Evolutionary conservation across 1,140 invertebrate genomes (phyloP), one percentile per base, ranked within the genome.

Genomic region (Drosophila lacertosa): DNA sequence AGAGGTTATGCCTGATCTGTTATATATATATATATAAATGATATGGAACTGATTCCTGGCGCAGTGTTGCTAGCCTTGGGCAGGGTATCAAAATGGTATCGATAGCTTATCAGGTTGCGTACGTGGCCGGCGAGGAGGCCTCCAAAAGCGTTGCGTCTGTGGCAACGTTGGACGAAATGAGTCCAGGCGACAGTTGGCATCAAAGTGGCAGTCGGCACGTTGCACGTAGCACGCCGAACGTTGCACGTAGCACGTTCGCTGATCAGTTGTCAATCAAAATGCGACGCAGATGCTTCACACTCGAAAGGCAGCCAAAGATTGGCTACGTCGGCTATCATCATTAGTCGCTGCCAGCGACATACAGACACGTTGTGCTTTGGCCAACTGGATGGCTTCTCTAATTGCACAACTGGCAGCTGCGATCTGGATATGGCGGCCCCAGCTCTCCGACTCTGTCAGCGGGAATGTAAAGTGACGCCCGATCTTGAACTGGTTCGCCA

Each of bases 191-290:
- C 13, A 39, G 13, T 35, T 35, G 26, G 26, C 26, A 29, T 7
- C 26, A 2, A 0, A 15, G 32, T 37, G 51, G 33, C 22, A 45
- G 51, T 65, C 54, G 70, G 74, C 71, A 58, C 59, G 33, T 35
- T 62, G 75, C 75, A 51, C 48, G 32, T 53, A 6, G 18, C 47
- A 5, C 26, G 63, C 35, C 24, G 53, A 55, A 67, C 47, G 64
- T 59, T 62, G 55, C 75, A 74, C 55, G 45, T 62, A 37, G 65
- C 65, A 76, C 50, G 60, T 54, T 51, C 35, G 68, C 67, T 86
- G 83, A 88, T 88, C 82, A 88, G 83, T 78, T 88, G 82, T 88
- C 82, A 88, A 88, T 88, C 82, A 88, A 78, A 78, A 70, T 59
- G 59, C 66, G 78, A 81, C 74, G 67, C 74, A 74, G 79, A 82